phyloP scores from a whole-genome alignment of 2,797 vertebrate species.

The Hypotaenidia philippensis region DNA sequence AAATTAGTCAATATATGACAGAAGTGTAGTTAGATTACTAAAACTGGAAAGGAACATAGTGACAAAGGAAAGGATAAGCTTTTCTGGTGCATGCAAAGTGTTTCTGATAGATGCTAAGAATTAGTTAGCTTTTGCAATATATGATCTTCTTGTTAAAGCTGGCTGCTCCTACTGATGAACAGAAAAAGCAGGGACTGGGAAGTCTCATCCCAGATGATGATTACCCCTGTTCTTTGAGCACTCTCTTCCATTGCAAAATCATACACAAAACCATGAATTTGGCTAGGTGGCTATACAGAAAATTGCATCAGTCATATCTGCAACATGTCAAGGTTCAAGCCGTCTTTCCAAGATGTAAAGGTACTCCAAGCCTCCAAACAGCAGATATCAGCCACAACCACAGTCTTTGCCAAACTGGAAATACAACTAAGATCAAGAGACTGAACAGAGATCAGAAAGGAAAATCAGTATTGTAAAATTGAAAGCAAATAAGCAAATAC shows the following conservation, averaged over 20 bases:
- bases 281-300: not conserved
- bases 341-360: not conserved
- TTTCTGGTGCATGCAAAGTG: not conserved
- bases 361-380: not conserved
- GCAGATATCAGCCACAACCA: not conserved
- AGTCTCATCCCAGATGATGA: not conserved
- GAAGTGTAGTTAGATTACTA: not conserved
- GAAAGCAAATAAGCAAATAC: not conserved
- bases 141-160: not conserved
- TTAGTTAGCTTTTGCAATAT: not conserved
- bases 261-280: not conserved
- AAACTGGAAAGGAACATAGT: not conserved
- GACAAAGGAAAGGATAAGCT: not conserved
- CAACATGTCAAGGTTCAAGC: not conserved
- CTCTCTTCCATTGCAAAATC: not conserved
- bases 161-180: not conserved
- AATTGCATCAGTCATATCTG: not conserved
- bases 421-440: not conserved
- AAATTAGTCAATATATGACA: not conserved
- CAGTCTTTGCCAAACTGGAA: not conserved
- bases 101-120: not conserved
- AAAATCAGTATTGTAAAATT: not conserved
- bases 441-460: not conserved
- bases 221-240: not conserved
- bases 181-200: not conserved